Base-by-base conservation (phyloP, 2,888 invertebrate species). In the Corbicula japonica region DNA sequence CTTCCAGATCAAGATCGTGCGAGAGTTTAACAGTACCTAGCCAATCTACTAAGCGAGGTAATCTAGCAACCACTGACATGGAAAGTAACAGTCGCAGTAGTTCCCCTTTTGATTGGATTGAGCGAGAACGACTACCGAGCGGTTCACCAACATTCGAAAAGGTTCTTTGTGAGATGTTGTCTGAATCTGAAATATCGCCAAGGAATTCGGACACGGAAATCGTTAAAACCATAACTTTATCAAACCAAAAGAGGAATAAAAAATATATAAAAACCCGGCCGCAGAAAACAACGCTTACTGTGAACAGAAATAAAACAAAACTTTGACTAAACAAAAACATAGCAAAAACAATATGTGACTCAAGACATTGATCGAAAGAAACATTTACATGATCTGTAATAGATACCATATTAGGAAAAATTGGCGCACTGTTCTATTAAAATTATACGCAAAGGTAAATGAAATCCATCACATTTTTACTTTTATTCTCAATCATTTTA, bases 71-170 rank as follows among this genome's bases (percentile, higher is more conserved):
- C 8, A 46, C 10, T 12, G 46, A n/a, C 5, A 46, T 4, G 41
- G 41, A 41, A 41, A 41, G 10, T 41, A 8, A 15, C 8, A 41
- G 41, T 41, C 8, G 41, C 10, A 41, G 41, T 41, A 12, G 10
- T 41, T 41, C 41, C 41, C 41, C 41, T 12, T 41, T 41, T 41
- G 41, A 41, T 18, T 41, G 41, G 41, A 41, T 41, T 41, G 41
- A 41, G 15, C 8, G 41, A 41, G 41, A 41, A 41, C 10, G 8
- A 41, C 15, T 41, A 41, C 41, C 41, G 15, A 8, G 41, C 41
- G 41, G 41, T 10, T 41, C 41, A 15, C 41, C 41, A 41, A 41
- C 41, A 12, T 41, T 41, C 15, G 41, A 41, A 41, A 41, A 41
- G 41, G 41, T 41, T 41, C 8, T 41, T 10, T 41, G 41, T 41